Percentiles rank a stretch among this genome's conserved stretches.
Evolutionary conservation across 2,113 vertebrate species (phyloP).

Genomic region (Nesogale talazaci): DNA sequence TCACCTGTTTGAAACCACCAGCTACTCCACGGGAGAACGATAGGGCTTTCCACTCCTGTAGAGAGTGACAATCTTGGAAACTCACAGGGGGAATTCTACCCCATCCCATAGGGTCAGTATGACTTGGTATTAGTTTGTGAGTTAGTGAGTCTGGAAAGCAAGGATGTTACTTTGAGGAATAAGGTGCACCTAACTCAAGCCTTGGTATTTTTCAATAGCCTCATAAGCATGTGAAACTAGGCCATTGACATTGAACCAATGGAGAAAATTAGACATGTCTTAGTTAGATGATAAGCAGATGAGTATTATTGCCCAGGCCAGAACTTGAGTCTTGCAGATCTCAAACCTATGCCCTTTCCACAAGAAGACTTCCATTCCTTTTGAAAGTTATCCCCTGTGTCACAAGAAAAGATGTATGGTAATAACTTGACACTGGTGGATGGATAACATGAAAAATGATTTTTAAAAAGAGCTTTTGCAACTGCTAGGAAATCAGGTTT

Average conservation of each 20-base stretch:
- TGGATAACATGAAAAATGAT: neutral
- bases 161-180: too few relatives aligned
- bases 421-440: neutral
- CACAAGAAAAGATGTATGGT: neutral
- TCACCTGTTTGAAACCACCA: too few relatives aligned
- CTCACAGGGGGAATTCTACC: too few relatives aligned
- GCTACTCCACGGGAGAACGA: too few relatives aligned
- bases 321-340: neutral
- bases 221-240: too few relatives aligned
- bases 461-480: neutral
- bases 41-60: too few relatives aligned
- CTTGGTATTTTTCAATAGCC: too few relatives aligned
- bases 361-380: neutral
- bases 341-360: neutral
- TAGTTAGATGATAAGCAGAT: neutral
- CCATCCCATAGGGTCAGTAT: too few relatives aligned
- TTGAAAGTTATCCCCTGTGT: neutral
- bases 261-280: neutral
- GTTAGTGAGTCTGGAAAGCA: too few relatives aligned
- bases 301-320: neutral
- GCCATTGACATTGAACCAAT: neutral
- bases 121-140: too few relatives aligned
- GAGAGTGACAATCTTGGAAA: too few relatives aligned
- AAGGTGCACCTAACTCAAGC: too few relatives aligned
- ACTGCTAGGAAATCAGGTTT: neutral